Evolutionary conservation across 2,888 invertebrate genomes (phyloP), one percentile per base, ranked within the genome.

Genomic region (Drosophila gaucha): DNA sequence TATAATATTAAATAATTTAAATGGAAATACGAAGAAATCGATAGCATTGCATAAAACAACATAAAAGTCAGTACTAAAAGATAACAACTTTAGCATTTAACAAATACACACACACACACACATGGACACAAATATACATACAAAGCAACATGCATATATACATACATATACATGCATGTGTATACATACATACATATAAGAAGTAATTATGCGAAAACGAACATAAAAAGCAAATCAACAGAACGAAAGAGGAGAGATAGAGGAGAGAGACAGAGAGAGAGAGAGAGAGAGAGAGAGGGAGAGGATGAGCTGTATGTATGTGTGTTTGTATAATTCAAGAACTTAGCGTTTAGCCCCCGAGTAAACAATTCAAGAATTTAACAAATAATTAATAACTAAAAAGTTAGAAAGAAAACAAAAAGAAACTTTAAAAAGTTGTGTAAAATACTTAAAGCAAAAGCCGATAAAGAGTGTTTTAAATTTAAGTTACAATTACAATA

Each of bases 291-390:
- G n/a, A 67, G n/a, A 12, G 38, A 39, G 14, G 38, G 12, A 6
- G 10, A 50, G n/a, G n/a, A n/a, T 14, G 30, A 10, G 22, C 52
- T 47, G 38, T 18, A 41, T 41, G 41, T 47, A 52, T 59, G 44
- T 76, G 56, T 65, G 63, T 67, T 62, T 74, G 72, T 68, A 67
- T 63, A 70, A 77, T 66, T 77, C 49, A 77, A 71, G 39, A 54
- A 78, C 67, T 65, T 86, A 80, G 77, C 52, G 62, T 67, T 79
- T 83, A 77, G 78, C 62, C 51, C 87, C 87, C 73, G 58, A 74
- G 75, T 64, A 70, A 82, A 78, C 55, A 70, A 78, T 80, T 67
- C 75, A 78, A 70, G 82, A 87, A 87, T 87, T 87, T 87, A 85
- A 79, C 59, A 72, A 60, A 43, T 56, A 63, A 59, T 20, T 12